Base-by-base conservation (phyloP, 2,888 invertebrate species). In the Pomacea canaliculata region DNA sequence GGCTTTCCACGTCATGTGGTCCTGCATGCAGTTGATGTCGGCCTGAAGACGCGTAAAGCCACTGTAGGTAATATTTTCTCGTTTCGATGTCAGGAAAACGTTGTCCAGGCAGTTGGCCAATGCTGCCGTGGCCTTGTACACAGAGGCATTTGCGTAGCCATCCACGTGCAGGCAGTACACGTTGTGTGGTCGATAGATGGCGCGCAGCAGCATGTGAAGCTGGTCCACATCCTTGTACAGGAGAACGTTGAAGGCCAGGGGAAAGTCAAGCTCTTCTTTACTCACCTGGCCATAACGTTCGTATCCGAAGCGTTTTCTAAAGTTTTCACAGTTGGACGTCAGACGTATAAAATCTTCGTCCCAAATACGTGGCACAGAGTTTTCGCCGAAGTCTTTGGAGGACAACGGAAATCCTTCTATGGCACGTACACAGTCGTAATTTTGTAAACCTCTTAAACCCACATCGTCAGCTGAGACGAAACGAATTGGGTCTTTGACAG, bases 1-100 rank as follows among this genome's bases (percentile, higher is more conserved):
- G 27, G 63, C n/a, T 63, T 12, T 19, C 23, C 23, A 2, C 16
- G 48, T 60, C 23, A 18, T 48, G 72, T 18, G 83, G 73, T 90
- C 89, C 37, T 81, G 60, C 89, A 90, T 89, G 78, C 91, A 91
- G 76, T 89, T 89, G 13, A 91, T 80, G 78, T 90, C 90, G 0
- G 90, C 89, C 78, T 86, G 85, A 19, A 91, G 82, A 7, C 90
- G 84, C 1, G 85, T 81, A 76, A 88, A 88, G 0, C 89, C 89
- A 0, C 85, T 88, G 81, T 90, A 91, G 2, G 86, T 83, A 16
- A 91, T 84, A 46, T 82, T 80, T 80, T 89, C 90, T 49, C 83
- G 79, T 77, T 86, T 84, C 5, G 87, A 85, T 49, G 85, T 88
- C 1, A 91, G 80, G 73, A 89, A 88, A 8, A 91, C 90, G 81